These are phyloP conservation scores for Sialia sialis DNA, from an alignment of 2,113 vertebrate genomes.

Conservation along the genomic window DNA sequence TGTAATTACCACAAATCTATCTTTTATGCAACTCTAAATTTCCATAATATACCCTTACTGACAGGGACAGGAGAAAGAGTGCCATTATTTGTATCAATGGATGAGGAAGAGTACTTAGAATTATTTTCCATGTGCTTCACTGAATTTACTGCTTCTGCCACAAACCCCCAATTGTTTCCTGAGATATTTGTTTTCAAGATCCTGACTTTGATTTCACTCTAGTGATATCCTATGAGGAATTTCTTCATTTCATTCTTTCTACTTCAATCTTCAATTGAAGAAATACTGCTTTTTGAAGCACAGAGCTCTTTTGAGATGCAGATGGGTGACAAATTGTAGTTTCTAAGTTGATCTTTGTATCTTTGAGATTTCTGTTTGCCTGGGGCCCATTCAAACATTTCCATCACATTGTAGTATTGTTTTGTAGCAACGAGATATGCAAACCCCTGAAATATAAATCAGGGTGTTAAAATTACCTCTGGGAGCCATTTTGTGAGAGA, in stretches of 20 bases:
- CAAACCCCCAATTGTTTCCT: slow-evolving; percentile 46
- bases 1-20: slow-evolving; percentile 29
- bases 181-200: slow-evolving; percentile 45
- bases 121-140: slow-evolving; percentile 8
- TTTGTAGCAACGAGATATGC: background rate
- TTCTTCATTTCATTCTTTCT: slow-evolving; percentile 67
- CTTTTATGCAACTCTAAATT: slow-evolving; percentile 15
- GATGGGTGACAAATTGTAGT: slow-evolving; percentile 49
- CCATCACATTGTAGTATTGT: slow-evolving; percentile 6
- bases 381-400: slow-evolving; percentile 33
- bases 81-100: background rate
- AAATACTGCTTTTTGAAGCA: slow-evolving; percentile 54
- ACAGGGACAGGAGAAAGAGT: background rate
- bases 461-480: background rate
- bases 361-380: slow-evolving; percentile 28
- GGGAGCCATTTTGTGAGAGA: background rate
- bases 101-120: background rate
- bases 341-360: slow-evolving; percentile 32
- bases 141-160: slow-evolving; percentile 60
- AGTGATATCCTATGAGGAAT: slow-evolving; percentile 50
- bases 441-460: slow-evolving; percentile 19
- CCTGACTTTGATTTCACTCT: slow-evolving; percentile 58
- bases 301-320: slow-evolving; percentile 55
- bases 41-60: background rate
- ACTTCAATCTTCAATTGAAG: slow-evolving; percentile 55